Conservation (phyloP, 1,140 invertebrate genomes). For the Lepidostoma basale region DNA sequence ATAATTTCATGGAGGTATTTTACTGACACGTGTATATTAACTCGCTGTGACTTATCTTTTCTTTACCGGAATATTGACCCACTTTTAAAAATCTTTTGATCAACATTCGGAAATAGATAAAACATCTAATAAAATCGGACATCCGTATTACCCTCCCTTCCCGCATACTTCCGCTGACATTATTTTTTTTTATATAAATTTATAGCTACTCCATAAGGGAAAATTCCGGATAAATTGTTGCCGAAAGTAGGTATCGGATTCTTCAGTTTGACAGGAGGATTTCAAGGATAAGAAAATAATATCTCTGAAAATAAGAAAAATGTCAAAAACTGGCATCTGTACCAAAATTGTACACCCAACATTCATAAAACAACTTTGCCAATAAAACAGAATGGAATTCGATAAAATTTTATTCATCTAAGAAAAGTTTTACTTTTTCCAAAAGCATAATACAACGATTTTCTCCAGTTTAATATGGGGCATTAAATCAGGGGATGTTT, state of each 20-base stretch:
- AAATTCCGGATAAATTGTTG: neutral
- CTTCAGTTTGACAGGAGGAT: neutral
- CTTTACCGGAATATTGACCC: no score
- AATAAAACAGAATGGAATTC: conserved; percentile 24
- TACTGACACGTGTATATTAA: no score
- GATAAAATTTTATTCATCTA: conserved; percentile 25
- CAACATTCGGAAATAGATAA: no score
- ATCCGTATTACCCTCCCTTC: no score
- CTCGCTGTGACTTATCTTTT: no score
- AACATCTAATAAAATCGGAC: no score
- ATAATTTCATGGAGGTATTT: no score
- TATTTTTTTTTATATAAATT: no score
- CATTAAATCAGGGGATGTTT: conserved; percentile 10
- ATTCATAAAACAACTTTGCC: conserved; percentile 6
- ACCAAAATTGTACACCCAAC: neutral
- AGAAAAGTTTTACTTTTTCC: neutral
- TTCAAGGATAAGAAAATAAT: neutral
- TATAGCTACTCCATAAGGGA: no score
- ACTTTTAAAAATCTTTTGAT: no score
- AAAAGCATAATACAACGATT: conserved; percentile 6
- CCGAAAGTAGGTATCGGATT: neutral
- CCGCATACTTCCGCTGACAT: no score
- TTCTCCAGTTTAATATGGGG: conserved; percentile 1
- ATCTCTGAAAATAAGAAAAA: neutral
- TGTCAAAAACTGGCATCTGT: conserved; percentile 1